Conservation (phyloP, 1,140 invertebrate species). For the Saxidomus purpurata region DNA sequence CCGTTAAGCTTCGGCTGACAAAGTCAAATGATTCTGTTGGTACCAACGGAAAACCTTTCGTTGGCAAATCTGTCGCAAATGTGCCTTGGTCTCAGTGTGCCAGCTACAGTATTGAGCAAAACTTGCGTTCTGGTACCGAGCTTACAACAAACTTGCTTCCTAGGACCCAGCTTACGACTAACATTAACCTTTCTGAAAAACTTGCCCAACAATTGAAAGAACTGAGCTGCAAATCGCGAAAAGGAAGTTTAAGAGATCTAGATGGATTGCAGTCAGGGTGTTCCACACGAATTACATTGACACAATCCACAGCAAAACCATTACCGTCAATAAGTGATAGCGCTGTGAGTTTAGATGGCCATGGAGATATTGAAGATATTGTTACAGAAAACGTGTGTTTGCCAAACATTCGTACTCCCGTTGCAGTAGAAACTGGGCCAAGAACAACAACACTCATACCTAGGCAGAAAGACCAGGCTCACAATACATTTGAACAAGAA, state of each 20-base stretch:
- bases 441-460: no score
- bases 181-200: conserved; percentile 51
- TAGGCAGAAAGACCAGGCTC: not conserved
- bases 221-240: not conserved
- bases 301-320: not conserved
- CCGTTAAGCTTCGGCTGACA: conserved; percentile 43
- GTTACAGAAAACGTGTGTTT: not conserved
- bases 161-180: no score
- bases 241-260: no score
- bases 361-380: not conserved
- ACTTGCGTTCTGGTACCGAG: not conserved
- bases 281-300: not conserved
- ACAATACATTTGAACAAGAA: not conserved
- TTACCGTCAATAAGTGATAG: not conserved
- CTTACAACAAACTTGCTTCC: no score
- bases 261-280: no score
- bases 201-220: conserved; percentile 45
- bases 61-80: conserved; percentile 29
- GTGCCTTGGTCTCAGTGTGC: conserved; percentile 27
- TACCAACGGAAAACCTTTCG: not conserved
- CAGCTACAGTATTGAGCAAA: conserved; percentile 40
- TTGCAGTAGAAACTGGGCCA: not conserved
- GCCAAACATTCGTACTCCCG: not conserved
- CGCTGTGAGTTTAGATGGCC: not conserved
- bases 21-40: not conserved